Conservation (phyloP, 2,797 vertebrate species). For the Limnodromus scolopaceus region DNA sequence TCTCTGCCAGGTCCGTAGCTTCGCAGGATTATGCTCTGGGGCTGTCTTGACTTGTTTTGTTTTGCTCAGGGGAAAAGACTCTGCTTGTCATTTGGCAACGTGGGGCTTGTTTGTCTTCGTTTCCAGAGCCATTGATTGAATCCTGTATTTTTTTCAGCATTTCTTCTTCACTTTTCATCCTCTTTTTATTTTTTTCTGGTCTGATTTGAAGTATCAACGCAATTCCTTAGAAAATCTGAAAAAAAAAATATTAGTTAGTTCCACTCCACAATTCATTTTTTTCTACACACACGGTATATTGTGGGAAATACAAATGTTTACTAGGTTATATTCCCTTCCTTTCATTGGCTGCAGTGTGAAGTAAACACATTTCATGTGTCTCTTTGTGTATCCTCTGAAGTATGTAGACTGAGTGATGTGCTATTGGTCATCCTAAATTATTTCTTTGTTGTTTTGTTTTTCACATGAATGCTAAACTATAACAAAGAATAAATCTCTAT, state of each 20-base stretch:
- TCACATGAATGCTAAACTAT: not conserved
- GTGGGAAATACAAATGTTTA: not conserved
- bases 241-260: not conserved
- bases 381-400: not conserved
- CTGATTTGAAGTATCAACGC: not conserved
- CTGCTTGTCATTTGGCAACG: not conserved
- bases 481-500: not conserved
- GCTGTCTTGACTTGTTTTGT: constrained; percentile 34
- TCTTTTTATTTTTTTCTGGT: not conserved
- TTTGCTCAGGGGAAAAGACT: not conserved
- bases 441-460: constrained; percentile 4
- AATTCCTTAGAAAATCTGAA: not conserved
- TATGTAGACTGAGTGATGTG: not conserved
- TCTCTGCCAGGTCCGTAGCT: constrained; percentile 12
- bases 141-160: not conserved
- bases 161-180: not conserved
- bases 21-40: not conserved
- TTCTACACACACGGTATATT: not conserved
- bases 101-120: not conserved
- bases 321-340: not conserved
- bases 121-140: not conserved
- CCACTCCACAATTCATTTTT: not conserved
- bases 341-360: not conserved
- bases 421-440: not conserved
- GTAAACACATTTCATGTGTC: not conserved